Base-by-base conservation (phyloP, 30 jellyfish, hydroid and myxozoan genomes). In the Aurelia aurita region DNA sequence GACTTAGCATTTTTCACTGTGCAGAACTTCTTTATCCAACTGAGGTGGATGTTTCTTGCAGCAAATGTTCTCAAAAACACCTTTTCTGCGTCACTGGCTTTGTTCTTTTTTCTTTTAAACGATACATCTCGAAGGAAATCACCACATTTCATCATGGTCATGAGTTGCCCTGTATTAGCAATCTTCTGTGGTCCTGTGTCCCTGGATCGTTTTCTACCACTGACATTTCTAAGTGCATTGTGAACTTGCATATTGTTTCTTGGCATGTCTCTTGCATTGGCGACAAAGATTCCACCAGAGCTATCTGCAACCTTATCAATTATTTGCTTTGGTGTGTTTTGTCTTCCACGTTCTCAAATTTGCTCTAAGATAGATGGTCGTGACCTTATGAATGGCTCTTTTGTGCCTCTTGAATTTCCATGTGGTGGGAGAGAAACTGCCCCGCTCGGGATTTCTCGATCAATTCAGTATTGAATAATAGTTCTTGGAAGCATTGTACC, bases 361-460 rank as follows among this genome's bases (percentile, higher is more conserved):
- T 18, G 23, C 21, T 63, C 75, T 6, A 63, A 22, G n/a, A 63
- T n/a, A n/a, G n/a, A n/a, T n/a, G n/a, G n/a, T n/a, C n/a, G n/a
- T 63, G 75, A 63, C 75, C 49, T 63, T n/a, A 63, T 63, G 49
- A 63, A 63, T 63, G 75, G 75, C 45, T 63, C 75, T 31, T 63
- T 63, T 31, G 53, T 53, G 44, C 44, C 22, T 31, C 49, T 63
- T 31, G 75, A 63, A 31, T 63, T 63, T 22, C 75, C 75, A 63
- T 63, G 75, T 63, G 75, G 75, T 12, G 44, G 75, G 44, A 63
- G 75, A 19, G 49, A 21, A 63, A 63, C 49, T 2, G 54, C 75
- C 49, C 21, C 75, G 19, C 2, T 31, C n/a, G 75, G 75, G 44
- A 63, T 63, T 22, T 63, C 75, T 63, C 75, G 53, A 63, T 31